phyloP scores from a whole-genome alignment of 2,888 invertebrate genomes.

The Eristalis arbustorum region DNA sequence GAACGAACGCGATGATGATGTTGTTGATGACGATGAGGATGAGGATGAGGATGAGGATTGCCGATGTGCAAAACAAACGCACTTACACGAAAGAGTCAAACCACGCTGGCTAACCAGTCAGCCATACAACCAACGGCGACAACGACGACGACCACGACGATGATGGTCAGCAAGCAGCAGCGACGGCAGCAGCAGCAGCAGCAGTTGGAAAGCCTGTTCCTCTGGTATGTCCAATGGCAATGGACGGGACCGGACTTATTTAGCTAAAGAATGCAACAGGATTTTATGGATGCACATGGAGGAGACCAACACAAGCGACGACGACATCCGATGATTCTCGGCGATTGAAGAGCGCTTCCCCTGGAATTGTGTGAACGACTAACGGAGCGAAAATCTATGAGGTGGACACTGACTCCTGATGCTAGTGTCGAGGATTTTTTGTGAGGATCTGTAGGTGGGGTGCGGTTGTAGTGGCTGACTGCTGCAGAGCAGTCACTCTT shows the following conservation, averaged over 20 bases:
- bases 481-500: too few relatives aligned
- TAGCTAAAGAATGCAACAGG: constrained; percentile 68
- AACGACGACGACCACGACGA: neutral
- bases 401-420: too few relatives aligned
- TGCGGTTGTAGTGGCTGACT: too few relatives aligned
- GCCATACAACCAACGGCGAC: neutral
- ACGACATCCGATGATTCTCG: neutral
- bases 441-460: neutral
- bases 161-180: constrained; percentile 22
- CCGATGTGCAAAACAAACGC: constrained; percentile 35
- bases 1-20: constrained; percentile 7
- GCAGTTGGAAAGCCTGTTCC: constrained; percentile 64
- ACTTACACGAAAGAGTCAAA: constrained; percentile 3
- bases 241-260: constrained; percentile 61
- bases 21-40: neutral
- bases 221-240: constrained; percentile 64
- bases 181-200: constrained; percentile 9
- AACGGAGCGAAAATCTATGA: neutral
- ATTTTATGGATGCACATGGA: constrained; percentile 65
- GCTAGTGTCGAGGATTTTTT: neutral
- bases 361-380: constrained; percentile 8
- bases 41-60: constrained; percentile 16
- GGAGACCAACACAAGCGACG: neutral
- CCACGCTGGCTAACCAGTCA: neutral
- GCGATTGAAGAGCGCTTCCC: constrained; percentile 21